Base-by-base conservation (phyloP, 2,888 invertebrate genomes). In the Machimus atricapillus region DNA sequence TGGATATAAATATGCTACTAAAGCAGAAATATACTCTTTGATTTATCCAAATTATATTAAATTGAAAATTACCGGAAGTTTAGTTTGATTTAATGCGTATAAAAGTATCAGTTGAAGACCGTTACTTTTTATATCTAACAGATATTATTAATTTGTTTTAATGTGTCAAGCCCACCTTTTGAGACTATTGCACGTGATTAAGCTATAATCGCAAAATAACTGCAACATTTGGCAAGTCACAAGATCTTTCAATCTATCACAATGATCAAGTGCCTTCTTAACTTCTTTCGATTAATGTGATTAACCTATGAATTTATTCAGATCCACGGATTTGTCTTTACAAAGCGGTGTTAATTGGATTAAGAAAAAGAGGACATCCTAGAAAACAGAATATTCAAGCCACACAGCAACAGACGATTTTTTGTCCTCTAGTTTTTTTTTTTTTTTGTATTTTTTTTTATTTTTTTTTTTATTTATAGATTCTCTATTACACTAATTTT, bases 401-500 rank as follows among this genome's bases (percentile, higher is more conserved):
- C 66, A 27, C 82, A 82, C 66, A 37, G 58, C 82, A 82, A 82
- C 52, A 58, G 82, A 82, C 82, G 58, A 37, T 82, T n/a, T 9
- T 66, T 66, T 66, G 66, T 27, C 66, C 66, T 23, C 66, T 66
- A 66, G 37, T n/a, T n/a, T n/a, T n/a, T n/a, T 34, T 82, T 9
- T 19, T 46, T 56, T 56, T 56, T 56, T 56, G n/a, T n/a, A n/a
- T n/a, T n/a, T n/a, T n/a, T n/a, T 9, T 14, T 37, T 82, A 34
- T 58, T 34, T 82, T 9, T 19, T 46, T 56, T 56, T 56, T 56
- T 56, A 12, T 58, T 58, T 82, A 52, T 82, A 58, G 82, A 58
- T 37, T 58, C 52, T 27, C 58, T 82, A 82, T 82, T 82, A 82
- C 40, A 82, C 82, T 82, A 82, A 82, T 37, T 82, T 82, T 37